A percentile compares a stretch with the other conserved stretches of the same genome.
These are phyloP conservation scores for Brachylomia viminalis DNA, from an alignment of 2,888 invertebrate genomes.

Conservation along the genomic window DNA sequence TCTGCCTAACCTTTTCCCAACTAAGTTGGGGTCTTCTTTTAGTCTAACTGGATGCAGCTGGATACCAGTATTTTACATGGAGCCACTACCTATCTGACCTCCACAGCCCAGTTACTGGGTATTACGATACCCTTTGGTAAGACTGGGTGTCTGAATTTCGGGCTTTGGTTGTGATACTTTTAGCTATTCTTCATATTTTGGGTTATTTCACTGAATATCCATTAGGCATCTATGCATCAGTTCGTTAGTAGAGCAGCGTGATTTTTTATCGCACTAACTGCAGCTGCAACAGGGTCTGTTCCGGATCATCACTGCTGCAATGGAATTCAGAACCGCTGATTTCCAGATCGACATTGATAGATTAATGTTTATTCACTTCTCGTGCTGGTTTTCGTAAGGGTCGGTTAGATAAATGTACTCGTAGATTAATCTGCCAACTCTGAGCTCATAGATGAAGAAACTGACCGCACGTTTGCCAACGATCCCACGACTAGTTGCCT, in stretches of 20 bases:
- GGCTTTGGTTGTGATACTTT: no score
- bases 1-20: no score
- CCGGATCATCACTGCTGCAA: background rate
- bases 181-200: background rate
- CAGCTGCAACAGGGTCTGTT: background rate
- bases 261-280: background rate
- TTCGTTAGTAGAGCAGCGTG: background rate
- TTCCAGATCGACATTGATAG: background rate
- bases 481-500: slow-evolving; percentile 49
- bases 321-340: background rate
- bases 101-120: no score
- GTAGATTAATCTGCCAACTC: slow-evolving; percentile 42
- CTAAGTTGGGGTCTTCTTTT: no score
- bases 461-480: slow-evolving; percentile 43
- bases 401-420: slow-evolving; percentile 27
- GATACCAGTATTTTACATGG: no score
- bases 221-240: background rate
- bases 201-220: background rate
- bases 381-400: slow-evolving; percentile 38
- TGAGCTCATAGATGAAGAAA: slow-evolving; percentile 55
- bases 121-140: no score
- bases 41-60: no score
- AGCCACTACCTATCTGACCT: no score
- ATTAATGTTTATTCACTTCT: background rate
- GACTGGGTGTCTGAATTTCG: no score